These are phyloP conservation scores for Scalopus aquaticus DNA, from an alignment of 2,113 vertebrate species.

Conservation along the genomic window DNA sequence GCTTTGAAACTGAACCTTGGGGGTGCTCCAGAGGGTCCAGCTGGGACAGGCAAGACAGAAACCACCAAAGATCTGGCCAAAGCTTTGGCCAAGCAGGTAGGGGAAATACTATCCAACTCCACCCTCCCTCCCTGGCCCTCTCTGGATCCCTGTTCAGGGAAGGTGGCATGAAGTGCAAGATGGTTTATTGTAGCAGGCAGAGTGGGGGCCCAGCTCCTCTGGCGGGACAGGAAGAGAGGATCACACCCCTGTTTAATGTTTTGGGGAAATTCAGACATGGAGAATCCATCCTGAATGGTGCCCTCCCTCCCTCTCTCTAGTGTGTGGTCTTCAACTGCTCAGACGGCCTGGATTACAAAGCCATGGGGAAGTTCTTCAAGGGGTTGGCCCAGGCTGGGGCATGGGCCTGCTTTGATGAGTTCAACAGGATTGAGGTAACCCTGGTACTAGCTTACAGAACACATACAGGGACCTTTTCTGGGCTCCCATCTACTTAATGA, in stretches of 20 bases:
- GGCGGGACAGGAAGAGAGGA: neutral
- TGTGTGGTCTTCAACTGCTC: slow-evolving; percentile 98
- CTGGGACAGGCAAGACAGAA: slow-evolving; percentile 98
- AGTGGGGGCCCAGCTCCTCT: neutral
- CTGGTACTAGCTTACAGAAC: neutral
- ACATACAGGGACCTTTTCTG: neutral
- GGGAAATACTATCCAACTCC: neutral
- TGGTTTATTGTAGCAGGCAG: neutral
- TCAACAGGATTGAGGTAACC: slow-evolving; percentile 96
- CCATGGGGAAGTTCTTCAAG: slow-evolving; percentile 98
- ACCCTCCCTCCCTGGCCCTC: neutral
- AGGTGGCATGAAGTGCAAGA: neutral
- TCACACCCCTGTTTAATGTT: neutral
- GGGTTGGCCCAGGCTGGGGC: slow-evolving; percentile 95
- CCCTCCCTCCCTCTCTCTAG: slow-evolving; percentile 79
- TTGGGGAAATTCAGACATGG: neutral
- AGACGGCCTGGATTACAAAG: slow-evolving; percentile 95
- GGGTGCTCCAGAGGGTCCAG: slow-evolving; percentile 96
- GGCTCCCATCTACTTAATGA: neutral
- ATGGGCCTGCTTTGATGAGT: slow-evolving; percentile 97
- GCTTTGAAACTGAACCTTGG: slow-evolving; percentile 95
- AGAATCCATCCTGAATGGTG: neutral
- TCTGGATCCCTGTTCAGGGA: neutral
- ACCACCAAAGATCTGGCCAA: slow-evolving; percentile 97
- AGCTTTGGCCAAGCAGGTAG: slow-evolving; percentile 96